Percentiles rank a stretch among this genome's conserved stretches.
phyloP scores from a whole-genome alignment of 2,797 vertebrate species.

The Bovichtus diacanthus region DNA sequence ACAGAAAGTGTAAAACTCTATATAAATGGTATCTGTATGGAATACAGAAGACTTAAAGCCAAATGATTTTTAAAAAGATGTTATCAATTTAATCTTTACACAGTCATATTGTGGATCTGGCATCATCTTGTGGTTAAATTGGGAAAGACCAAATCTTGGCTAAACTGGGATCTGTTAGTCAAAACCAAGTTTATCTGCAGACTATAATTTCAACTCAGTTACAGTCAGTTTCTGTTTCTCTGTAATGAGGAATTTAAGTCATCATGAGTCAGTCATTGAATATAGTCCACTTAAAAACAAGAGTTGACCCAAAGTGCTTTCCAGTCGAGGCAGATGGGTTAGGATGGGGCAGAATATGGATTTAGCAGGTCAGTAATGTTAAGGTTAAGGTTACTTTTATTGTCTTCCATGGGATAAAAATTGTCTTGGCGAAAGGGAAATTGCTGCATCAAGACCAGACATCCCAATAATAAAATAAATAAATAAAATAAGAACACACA shows the following conservation, averaged over 20 bases:
- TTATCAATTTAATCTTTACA: neutral
- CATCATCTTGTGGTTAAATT: slow-evolving; percentile 63
- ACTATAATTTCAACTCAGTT: neutral
- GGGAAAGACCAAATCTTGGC: neutral
- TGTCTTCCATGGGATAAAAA: no score
- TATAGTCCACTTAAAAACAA: no score
- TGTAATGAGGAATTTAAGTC: neutral
- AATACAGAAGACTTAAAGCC: neutral
- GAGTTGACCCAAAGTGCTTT: no score
- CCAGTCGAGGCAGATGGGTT: no score
- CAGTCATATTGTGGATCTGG: slow-evolving; percentile 27
- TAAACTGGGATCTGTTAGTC: neutral
- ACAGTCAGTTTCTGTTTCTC: neutral
- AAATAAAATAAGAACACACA: no score
- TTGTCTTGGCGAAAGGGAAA: no score
- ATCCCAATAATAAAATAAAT: no score
- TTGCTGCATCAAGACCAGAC: no score
- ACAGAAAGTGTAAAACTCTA: neutral
- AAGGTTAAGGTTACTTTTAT: no score
- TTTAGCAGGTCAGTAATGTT: no score
- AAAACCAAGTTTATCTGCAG: neutral
- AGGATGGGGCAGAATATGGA: no score
- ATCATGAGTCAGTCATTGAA: neutral
- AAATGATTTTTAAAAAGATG: neutral
- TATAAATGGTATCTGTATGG: neutral